A percentile compares a stretch with the other conserved stretches of the same genome.
phyloP scores from a whole-genome alignment of 2,113 vertebrate species.

The Elachura formosa region DNA sequence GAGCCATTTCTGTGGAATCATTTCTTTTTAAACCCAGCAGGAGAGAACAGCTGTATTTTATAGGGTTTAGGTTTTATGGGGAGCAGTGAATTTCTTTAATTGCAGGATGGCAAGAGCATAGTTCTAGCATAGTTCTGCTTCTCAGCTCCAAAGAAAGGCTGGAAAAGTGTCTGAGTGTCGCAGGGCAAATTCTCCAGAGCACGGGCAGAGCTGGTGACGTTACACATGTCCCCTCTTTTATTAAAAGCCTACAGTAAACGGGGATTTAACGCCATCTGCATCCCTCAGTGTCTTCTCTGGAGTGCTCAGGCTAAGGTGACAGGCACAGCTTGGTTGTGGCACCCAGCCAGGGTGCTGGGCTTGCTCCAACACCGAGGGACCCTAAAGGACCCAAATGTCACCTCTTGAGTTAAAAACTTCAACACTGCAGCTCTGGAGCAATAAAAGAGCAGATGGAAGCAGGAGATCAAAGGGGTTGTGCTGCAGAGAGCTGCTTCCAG shows the following conservation, averaged over 20 bases:
- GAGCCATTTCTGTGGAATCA: background rate
- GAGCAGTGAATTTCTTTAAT: background rate
- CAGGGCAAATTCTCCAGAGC: background rate
- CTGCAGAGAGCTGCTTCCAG: background rate
- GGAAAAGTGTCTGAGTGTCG: background rate
- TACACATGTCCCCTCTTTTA: background rate
- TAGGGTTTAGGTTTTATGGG: background rate
- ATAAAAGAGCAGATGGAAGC: background rate
- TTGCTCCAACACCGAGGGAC: background rate
- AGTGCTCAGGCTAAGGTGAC: background rate
- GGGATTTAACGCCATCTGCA: background rate
- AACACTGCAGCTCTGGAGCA: background rate
- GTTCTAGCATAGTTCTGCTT: background rate
- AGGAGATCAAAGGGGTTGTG: background rate
- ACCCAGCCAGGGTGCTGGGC: background rate
- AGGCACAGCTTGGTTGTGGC: background rate
- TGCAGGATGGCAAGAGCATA: background rate
- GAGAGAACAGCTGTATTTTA: constrained; percentile 18
- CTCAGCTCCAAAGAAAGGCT: background rate
- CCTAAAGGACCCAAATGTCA: background rate
- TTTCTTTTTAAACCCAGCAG: background rate
- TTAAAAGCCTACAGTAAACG: background rate
- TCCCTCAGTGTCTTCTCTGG: background rate
- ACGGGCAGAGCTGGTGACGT: background rate
- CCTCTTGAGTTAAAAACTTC: background rate